These are phyloP conservation scores for Hormaphis cornu DNA, from an alignment of 1,140 invertebrate species.

Conservation along the genomic window DNA sequence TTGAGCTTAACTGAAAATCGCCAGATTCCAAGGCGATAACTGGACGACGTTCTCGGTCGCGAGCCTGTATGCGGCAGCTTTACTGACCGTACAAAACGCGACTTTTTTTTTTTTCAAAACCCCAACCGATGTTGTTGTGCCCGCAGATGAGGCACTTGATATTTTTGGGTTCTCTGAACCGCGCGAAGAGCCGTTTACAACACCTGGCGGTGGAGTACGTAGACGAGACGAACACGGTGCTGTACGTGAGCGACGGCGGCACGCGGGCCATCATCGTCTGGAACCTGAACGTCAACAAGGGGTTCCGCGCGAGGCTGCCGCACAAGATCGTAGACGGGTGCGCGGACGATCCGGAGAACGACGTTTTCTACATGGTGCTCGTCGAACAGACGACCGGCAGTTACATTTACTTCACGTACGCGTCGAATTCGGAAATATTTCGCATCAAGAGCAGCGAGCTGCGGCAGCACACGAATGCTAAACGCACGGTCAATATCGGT, in stretches of 20 bases:
- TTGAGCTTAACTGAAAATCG: too few species aligned
- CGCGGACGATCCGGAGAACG: not conserved
- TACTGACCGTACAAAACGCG: too few species aligned
- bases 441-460: not conserved
- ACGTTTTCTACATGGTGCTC: not conserved
- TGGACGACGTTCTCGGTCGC: too few species aligned
- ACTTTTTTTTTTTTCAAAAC: too few species aligned
- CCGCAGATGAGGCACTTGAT: not conserved
- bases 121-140: too few species aligned
- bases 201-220: constrained; percentile 52
- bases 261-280: constrained; percentile 52
- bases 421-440: not conserved
- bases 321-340: not conserved
- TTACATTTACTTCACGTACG: not conserved
- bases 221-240: constrained; percentile 45
- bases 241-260: constrained; percentile 56
- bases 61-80: too few species aligned
- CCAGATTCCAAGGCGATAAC: too few species aligned
- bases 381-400: not conserved
- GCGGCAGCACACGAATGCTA: not conserved
- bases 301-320: constrained; percentile 36
- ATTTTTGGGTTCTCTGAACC: not conserved
- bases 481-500: not conserved
- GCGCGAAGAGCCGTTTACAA: constrained; percentile 43
- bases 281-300: constrained; percentile 48